Percentiles rank a stretch among this genome's conserved stretches.
Evolutionary conservation across 2,113 vertebrate species (phyloP).

Genomic region (Misgurnus anguillicaudatus): DNA sequence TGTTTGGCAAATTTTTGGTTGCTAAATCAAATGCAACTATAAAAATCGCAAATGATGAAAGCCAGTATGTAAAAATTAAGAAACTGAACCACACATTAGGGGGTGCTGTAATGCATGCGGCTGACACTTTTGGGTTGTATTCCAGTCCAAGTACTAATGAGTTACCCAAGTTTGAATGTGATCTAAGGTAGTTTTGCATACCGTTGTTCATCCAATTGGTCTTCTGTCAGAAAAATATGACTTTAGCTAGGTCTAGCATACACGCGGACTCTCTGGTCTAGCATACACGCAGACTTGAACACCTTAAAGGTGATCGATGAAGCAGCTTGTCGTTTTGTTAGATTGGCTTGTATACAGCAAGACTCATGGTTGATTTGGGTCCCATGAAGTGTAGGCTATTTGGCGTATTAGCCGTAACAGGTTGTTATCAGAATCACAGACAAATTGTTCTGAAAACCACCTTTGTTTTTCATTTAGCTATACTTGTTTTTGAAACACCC

Average conservation of each 20-base stretch:
- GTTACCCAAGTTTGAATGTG: too few species aligned
- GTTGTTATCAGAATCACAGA: conserved; percentile 33
- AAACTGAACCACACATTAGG: too few species aligned
- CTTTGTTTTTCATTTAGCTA: background rate
- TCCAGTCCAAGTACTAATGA: too few species aligned
- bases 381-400: conserved; percentile 45
- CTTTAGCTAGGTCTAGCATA: conserved; percentile 41
- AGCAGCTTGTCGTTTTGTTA: conserved; percentile 41
- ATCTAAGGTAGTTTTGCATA: too few species aligned
- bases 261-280: conserved; percentile 43
- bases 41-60: too few species aligned
- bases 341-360: conserved; percentile 42
- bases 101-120: too few species aligned
- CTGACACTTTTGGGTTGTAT: too few species aligned
- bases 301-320: conserved; percentile 48
- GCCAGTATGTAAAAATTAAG: too few species aligned
- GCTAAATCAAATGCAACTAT: too few species aligned
- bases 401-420: conserved; percentile 23
- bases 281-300: conserved; percentile 53
- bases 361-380: conserved; percentile 32
- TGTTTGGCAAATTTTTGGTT: too few species aligned
- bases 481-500: background rate
- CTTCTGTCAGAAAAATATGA: too few species aligned
- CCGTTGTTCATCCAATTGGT: too few species aligned
- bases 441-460: conserved; percentile 27